Conservation (phyloP, 2,797 vertebrate species). For the Enteromius paludinosus region DNA sequence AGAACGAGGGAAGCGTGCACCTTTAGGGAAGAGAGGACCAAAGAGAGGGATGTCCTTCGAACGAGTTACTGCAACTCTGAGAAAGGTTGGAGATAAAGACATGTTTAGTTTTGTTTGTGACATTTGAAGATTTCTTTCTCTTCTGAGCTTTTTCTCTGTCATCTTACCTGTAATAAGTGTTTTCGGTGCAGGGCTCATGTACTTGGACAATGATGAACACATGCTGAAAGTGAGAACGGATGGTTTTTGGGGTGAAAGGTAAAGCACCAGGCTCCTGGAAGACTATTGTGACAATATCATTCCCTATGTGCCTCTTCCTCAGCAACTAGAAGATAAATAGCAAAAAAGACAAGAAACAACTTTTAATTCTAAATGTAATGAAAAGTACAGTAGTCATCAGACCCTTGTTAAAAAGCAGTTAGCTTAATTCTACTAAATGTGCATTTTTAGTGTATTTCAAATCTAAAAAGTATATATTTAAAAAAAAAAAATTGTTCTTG, state of each 20-base stretch:
- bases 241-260: slow-evolving; percentile 90
- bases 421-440: neutral
- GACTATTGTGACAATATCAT: slow-evolving; percentile 93
- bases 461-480: neutral
- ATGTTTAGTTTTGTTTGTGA: neutral
- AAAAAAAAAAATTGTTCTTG: neutral
- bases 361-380: neutral
- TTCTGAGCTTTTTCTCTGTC: neutral
- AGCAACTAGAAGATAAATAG: slow-evolving; percentile 77
- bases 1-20: slow-evolving; percentile 81
- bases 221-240: slow-evolving; percentile 94
- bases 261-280: slow-evolving; percentile 91
- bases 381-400: neutral
- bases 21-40: slow-evolving; percentile 85
- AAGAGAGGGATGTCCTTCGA: slow-evolving; percentile 92
- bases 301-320: slow-evolving; percentile 93
- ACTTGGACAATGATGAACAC: slow-evolving; percentile 90
- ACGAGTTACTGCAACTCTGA: slow-evolving; percentile 90
- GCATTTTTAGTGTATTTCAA: neutral
- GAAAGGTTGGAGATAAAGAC: neutral
- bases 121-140: neutral
- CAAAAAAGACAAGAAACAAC: neutral
- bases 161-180: slow-evolving; percentile 86
- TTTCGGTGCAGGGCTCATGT: slow-evolving; percentile 81
- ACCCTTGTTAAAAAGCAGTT: neutral